Evolutionary conservation across 2,113 vertebrate genomes (phyloP).

Genomic region (Grallaria varia): DNA sequence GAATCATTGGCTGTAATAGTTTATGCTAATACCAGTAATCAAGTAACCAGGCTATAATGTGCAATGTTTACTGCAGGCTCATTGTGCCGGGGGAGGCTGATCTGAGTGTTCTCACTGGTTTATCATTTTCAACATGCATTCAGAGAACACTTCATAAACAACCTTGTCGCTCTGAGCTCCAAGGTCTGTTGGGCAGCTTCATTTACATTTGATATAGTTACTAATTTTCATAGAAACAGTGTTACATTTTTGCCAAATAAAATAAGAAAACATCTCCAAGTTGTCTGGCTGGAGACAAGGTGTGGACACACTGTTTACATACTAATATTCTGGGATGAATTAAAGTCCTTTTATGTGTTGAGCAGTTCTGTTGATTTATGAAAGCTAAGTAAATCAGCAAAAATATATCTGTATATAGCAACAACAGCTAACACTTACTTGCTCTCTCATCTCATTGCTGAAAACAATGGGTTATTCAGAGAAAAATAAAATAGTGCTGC

Average conservation of each 20-base stretch:
- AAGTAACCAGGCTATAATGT: not conserved
- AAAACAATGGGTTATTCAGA: not conserved
- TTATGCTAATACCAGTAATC: not conserved
- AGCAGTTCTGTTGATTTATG: not conserved
- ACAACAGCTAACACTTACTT: not conserved
- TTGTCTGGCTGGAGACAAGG: not conserved
- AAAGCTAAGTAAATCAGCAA: not conserved
- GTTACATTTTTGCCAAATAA: not conserved
- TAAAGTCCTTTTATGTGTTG: not conserved
- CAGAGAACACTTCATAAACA: not conserved
- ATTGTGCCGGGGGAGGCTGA: fast-evolving
- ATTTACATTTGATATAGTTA: not conserved
- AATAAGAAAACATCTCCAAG: not conserved
- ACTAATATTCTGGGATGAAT: not conserved
- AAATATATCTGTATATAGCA: not conserved
- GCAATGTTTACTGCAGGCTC: not conserved
- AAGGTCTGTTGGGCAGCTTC: not conserved
- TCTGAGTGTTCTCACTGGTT: not conserved
- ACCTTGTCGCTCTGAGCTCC: not conserved
- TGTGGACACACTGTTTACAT: not conserved
- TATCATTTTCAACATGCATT: not conserved
- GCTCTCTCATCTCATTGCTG: not conserved
- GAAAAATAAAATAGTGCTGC: not conserved
- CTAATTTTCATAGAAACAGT: not conserved
- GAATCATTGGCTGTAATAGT: not conserved